These are phyloP conservation scores for Drosophila seguyi DNA, from an alignment of 1,140 invertebrate genomes.

Conservation along the genomic window DNA sequence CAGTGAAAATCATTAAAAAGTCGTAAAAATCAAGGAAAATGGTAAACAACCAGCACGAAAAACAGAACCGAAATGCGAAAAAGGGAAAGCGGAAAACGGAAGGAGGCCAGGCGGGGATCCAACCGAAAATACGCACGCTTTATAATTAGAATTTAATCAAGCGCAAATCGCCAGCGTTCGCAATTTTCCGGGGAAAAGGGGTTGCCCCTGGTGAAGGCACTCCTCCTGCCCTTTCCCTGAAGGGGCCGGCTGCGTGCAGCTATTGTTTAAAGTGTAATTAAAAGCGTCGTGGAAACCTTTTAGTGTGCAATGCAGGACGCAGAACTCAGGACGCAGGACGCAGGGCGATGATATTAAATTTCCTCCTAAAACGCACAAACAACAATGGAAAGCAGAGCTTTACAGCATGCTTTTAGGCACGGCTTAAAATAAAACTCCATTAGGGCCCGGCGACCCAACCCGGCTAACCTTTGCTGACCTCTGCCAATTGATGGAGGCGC, in stretches of 20 bases:
- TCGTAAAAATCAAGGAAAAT: constrained; percentile 80
- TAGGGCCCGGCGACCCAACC: constrained; percentile 20
- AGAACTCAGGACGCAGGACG: constrained; percentile 11
- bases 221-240: background rate
- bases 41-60: constrained; percentile 68
- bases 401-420: constrained; percentile 42
- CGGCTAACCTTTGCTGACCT: constrained; percentile 71
- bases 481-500: constrained; percentile 60
- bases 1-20: constrained; percentile 84
- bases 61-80: constrained; percentile 27
- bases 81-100: constrained; percentile 18
- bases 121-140: constrained; percentile 76
- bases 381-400: constrained; percentile 22
- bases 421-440: constrained; percentile 68
- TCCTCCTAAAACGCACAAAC: constrained; percentile 33
- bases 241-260: constrained; percentile 41
- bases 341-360: constrained; percentile 71
- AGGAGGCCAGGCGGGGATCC: background rate
- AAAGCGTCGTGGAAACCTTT: constrained; percentile 78
- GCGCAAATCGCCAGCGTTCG: constrained; percentile 78
- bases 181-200: constrained; percentile 55
- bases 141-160: constrained; percentile 84
- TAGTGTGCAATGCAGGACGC: constrained; percentile 57
- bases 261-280: constrained; percentile 82
- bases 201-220: constrained; percentile 22